A percentile compares a stretch with the other conserved stretches of the same genome.
phyloP scores from a whole-genome alignment of 1,140 invertebrate genomes.

The Oncopeltus fasciatus region DNA sequence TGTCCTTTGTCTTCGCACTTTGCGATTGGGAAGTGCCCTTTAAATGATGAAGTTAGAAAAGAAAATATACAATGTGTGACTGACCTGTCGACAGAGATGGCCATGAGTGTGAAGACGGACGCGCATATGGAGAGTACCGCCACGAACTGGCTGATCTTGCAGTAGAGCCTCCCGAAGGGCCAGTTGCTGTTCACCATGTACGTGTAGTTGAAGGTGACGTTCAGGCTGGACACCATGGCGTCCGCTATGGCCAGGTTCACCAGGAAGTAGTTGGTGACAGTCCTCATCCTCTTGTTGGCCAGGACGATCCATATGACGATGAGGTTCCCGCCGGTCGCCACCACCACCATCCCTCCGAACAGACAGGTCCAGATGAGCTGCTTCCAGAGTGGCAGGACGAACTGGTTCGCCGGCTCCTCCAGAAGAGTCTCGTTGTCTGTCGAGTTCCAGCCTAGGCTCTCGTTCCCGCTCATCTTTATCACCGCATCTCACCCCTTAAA shows the following conservation, averaged over 20 bases:
- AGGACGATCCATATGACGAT: slow-evolving; percentile 92
- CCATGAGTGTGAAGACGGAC: slow-evolving; percentile 89
- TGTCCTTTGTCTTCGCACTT: too few species aligned
- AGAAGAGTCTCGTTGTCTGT: slow-evolving; percentile 10
- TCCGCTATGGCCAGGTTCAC: slow-evolving; percentile 89
- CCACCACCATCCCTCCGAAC: slow-evolving; percentile 74
- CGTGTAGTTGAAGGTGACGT: slow-evolving; percentile 85
- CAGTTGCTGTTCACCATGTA: slow-evolving; percentile 85
- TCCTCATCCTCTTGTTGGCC: slow-evolving; percentile 79
- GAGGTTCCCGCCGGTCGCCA: slow-evolving; percentile 82
- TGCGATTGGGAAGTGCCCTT: too few species aligned
- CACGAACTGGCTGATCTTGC: slow-evolving; percentile 88
- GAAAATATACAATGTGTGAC: too few species aligned
- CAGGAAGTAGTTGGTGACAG: slow-evolving; percentile 90
- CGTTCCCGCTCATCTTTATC: slow-evolving; percentile 9
- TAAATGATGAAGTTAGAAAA: too few species aligned
- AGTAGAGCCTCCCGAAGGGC: slow-evolving; percentile 85
- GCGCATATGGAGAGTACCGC: slow-evolving; percentile 80
- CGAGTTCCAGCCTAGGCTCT: slow-evolving; percentile 4
- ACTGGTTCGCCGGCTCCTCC: slow-evolving; percentile 29
- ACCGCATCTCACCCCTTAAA: too few species aligned
- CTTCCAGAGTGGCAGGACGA: slow-evolving; percentile 70
- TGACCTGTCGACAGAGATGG: slow-evolving; percentile 91
- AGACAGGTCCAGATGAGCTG: slow-evolving; percentile 71
- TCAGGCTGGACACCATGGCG: slow-evolving; percentile 77